Conservation (phyloP, 2,797 vertebrate genomes). For the Paramormyrops hopkinsi region DNA sequence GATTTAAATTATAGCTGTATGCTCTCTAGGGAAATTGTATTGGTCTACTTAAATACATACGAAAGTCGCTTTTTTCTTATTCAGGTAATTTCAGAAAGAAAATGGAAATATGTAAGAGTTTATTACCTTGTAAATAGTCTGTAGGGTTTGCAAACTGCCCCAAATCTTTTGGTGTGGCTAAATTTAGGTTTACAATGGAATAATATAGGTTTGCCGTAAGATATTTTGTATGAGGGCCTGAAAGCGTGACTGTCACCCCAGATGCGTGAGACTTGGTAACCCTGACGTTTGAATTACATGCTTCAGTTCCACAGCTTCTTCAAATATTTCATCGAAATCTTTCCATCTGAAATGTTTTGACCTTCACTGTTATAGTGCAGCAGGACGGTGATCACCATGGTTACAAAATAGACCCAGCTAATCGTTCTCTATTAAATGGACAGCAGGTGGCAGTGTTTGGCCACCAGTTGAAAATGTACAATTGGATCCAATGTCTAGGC, state of each 20-base stretch:
- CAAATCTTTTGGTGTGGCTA: neutral
- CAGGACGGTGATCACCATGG: neutral
- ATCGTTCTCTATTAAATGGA: neutral
- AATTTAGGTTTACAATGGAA: neutral
- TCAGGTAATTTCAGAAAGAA: slow-evolving; percentile 4
- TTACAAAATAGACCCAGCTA: neutral
- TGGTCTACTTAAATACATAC: slow-evolving; percentile 19
- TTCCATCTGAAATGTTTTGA: neutral
- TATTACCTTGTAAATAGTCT: neutral
- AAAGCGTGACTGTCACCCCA: neutral
- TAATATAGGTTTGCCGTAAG: neutral
- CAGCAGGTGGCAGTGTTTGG: slow-evolving; percentile 44
- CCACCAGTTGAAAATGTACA: neutral
- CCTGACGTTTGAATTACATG: neutral
- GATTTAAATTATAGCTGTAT: slow-evolving; percentile 38
- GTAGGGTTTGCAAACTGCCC: neutral
- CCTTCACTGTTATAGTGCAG: neutral
- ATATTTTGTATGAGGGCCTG: neutral
- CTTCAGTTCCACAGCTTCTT: neutral
- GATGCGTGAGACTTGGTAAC: neutral
- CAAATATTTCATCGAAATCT: neutral
- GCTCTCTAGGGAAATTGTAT: slow-evolving; percentile 39
- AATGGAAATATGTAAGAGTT: neutral
- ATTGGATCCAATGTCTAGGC: neutral
- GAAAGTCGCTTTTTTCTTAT: slow-evolving; percentile 10